Conservation (phyloP, 2,113 vertebrate genomes). For the Pteropus alecto region DNA sequence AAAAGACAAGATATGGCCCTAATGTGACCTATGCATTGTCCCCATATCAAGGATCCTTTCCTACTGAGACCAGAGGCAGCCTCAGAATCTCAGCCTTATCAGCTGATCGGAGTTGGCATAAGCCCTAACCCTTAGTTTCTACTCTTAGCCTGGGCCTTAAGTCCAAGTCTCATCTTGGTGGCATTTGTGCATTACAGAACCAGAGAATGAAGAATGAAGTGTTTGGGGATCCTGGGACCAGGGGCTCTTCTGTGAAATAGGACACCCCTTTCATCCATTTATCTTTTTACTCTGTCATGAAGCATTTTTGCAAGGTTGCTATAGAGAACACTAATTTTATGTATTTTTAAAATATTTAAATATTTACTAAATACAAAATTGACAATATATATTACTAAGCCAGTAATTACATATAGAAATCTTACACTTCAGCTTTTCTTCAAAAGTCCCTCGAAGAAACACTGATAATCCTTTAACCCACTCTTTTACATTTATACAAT, state of each 20-base stretch:
- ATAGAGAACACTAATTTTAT: neutral
- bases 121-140: neutral
- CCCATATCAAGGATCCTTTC: neutral
- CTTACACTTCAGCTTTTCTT: constrained; percentile 94
- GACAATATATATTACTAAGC: neutral
- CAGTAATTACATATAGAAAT: neutral
- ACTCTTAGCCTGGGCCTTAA: neutral
- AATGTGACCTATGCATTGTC: neutral
- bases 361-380: neutral
- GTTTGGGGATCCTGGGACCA: neutral
- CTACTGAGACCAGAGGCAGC: neutral
- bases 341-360: neutral
- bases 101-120: neutral
- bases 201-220: neutral
- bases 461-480: constrained; percentile 93
- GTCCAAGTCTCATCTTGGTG: neutral
- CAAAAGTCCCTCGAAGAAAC: constrained; percentile 92
- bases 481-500: constrained; percentile 85
- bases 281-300: neutral
- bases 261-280: neutral
- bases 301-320: neutral
- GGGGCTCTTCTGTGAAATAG: neutral
- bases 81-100: neutral
- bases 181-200: neutral
- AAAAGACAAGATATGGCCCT: neutral